Percentiles rank a stretch among this genome's conserved stretches.
Conservation (phyloP, 2,888 invertebrate genomes). For the Odontocerum albicorne region DNA sequence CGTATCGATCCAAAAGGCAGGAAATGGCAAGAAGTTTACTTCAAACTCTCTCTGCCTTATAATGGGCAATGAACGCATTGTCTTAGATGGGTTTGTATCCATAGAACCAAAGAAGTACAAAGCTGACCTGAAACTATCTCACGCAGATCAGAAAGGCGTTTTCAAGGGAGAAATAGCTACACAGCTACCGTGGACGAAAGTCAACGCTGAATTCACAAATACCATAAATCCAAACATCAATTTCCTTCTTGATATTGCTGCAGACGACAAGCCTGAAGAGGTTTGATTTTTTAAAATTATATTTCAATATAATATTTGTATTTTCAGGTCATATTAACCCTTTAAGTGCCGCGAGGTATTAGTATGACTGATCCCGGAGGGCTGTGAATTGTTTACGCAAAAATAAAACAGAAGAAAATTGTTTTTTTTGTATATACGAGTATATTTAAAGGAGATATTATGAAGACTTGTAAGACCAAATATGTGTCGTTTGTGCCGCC, state of each 20-base stretch:
- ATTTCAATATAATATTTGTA: too few relatives aligned
- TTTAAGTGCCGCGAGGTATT: too few relatives aligned
- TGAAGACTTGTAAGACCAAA: too few relatives aligned
- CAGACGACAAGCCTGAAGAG: too few relatives aligned
- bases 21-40: conserved; percentile 54
- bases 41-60: conserved; percentile 56
- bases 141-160: not conserved
- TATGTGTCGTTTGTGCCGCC: too few relatives aligned
- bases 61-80: not conserved
- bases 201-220: conserved; percentile 5
- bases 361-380: too few relatives aligned
- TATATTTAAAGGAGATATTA: too few relatives aligned
- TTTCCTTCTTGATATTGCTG: not conserved
- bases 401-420: too few relatives aligned
- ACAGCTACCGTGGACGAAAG: not conserved
- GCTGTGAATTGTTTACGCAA: too few relatives aligned
- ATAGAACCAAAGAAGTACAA: not conserved
- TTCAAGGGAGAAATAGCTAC: not conserved
- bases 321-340: too few relatives aligned
- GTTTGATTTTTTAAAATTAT: too few relatives aligned
- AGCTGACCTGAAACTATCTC: conserved; percentile 9
- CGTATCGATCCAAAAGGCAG: conserved; percentile 46
- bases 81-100: conserved; percentile 8
- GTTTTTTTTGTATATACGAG: too few relatives aligned
- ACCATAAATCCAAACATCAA: not conserved